Evolutionary conservation across 2,888 invertebrate species (phyloP), one percentile per base, ranked within the genome.

Genomic region (Diaphora mendica): DNA sequence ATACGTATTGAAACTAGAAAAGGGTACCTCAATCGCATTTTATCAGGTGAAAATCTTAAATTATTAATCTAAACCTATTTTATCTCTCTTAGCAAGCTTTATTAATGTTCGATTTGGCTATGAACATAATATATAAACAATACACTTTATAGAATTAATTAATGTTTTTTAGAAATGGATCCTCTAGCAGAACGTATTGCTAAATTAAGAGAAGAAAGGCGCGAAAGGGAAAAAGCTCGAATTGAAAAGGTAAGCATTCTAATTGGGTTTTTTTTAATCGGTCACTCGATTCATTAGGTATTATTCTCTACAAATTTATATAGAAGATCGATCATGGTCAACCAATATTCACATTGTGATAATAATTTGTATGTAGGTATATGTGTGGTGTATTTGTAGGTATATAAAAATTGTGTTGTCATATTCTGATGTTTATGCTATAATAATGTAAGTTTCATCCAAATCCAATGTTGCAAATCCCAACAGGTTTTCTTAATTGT

Each of bases 201-300:
- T 7, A 93, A 92, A 78, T 71, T 93, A 51, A 85, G 95, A n/a
- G 92, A 94, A 70, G 94, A 95, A 69, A 86, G 95, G 13, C 74
- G 87, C 0, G 94, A 94, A 0, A 88, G 93, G 44, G 94, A 95
- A 79, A 93, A 93, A 73, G 94, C 93, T 0, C 90, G 95, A 55
- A 91, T 95, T 76, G 92, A 93, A 59, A 94, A 92, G 91, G 95
- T 95, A 88, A 72, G 48, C 59, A 39, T 59, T 7, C 15, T 42
- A 42, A 51, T 42, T 51, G 39, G 9, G 3, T 48, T 48, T 48
- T 48, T 48, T 15, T 44, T 4, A 2, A 17, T 17, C 17, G 44
- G 3, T 44, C 5, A 44, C 13, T 44, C 44, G 44, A 44, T 44
- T 0, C 17, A 17, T 44, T 44, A 13, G 13, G 13, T 42, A 42